These are phyloP conservation scores for Xenopus tropicalis DNA, from an alignment of 2,113 vertebrate genomes.

Conservation along the genomic window UCB_Xtro_10.0 CM004445.2:30735501-30736000, in stretches of 20 bases:
- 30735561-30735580: conserved; percentile 39
- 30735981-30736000: too few species aligned
- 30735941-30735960: too few species aligned
- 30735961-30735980: too few species aligned
- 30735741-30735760: conserved; percentile 1
- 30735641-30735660: background rate
- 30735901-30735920: too few species aligned
- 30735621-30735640: conserved; percentile 14
- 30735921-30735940: too few species aligned
- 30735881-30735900: background rate
- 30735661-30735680: background rate
- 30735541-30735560: conserved; percentile 27
- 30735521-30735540: conserved; percentile 20
- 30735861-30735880: background rate
- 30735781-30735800: background rate
- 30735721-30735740: background rate
- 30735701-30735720: background rate
- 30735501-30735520: conserved; percentile 36
- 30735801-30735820: background rate
- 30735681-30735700: background rate
- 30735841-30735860: background rate
- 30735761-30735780: background rate
- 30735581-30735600: conserved; percentile 34
- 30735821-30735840: conserved; percentile 1
- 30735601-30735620: conserved; percentile 39